These are phyloP conservation scores for Cantharis lateralis DNA, from an alignment of 2,888 invertebrate species.

Conservation along the genomic window DNA sequence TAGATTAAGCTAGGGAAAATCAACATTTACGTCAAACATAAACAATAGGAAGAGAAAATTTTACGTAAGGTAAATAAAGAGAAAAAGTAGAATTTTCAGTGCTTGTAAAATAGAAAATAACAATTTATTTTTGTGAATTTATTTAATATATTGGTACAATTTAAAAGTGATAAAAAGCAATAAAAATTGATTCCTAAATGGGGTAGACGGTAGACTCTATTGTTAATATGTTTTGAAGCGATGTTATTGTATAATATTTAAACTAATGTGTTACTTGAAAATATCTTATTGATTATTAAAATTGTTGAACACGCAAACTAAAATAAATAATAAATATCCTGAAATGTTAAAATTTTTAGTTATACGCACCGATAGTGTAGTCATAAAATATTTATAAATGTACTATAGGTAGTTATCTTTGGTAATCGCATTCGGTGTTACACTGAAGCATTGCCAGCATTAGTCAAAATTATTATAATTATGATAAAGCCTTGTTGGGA, in stretches of 20 bases:
- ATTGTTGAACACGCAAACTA: neutral
- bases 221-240: neutral
- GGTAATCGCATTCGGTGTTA: neutral
- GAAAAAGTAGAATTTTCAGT: neutral
- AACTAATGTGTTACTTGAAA: neutral
- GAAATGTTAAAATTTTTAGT: neutral
- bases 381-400: neutral
- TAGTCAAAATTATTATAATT: neutral
- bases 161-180: neutral
- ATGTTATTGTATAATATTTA: neutral
- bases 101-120: neutral
- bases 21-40: too few relatives aligned
- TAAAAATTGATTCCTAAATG: neutral
- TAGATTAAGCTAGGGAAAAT: too few relatives aligned
- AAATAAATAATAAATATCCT: neutral
- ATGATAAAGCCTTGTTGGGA: neutral
- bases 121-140: neutral
- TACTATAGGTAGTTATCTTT: neutral
- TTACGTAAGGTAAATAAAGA: too few relatives aligned
- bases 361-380: neutral
- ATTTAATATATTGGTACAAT: neutral
- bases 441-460: neutral
- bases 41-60: too few relatives aligned
- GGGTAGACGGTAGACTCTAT: neutral
- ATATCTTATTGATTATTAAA: neutral